phyloP scores from a whole-genome alignment of 2,888 invertebrate species.

The Diachrysia chrysitis region DNA sequence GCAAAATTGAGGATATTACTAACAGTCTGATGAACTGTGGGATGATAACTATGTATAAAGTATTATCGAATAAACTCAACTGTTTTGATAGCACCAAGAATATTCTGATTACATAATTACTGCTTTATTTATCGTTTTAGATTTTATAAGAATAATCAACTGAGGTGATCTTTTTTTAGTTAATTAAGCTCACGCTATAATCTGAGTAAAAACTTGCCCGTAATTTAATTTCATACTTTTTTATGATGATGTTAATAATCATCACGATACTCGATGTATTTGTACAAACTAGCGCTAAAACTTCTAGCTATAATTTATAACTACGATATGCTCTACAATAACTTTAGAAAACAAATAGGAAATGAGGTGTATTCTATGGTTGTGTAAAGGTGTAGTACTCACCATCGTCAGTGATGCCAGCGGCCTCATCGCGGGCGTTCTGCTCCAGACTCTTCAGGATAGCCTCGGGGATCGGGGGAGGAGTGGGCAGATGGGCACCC shows the following conservation, averaged over 20 bases:
- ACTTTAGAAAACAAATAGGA: neutral
- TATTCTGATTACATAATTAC: neutral
- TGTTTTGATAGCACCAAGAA: neutral
- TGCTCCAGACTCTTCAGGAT: constrained; percentile 86
- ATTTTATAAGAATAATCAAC: neutral
- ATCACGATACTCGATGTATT: neutral
- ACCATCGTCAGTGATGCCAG: constrained; percentile 86
- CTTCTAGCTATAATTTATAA: neutral
- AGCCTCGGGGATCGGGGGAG: constrained; percentile 85
- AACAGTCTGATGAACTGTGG: neutral
- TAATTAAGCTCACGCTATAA: neutral
- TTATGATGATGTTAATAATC: neutral
- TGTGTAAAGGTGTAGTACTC: constrained; percentile 60
- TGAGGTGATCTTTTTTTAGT: neutral
- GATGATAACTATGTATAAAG: too few species aligned
- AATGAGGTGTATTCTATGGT: neutral
- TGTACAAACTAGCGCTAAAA: neutral
- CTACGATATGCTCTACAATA: neutral
- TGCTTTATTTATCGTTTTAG: too few species aligned
- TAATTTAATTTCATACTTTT: neutral
- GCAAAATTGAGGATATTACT: neutral
- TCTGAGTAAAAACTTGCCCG: neutral
- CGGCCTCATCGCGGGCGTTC: constrained; percentile 86
- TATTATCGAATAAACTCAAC: neutral
- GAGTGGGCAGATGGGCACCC: constrained; percentile 86